Evolutionary conservation across 2,113 vertebrate genomes (phyloP).

Genomic region (Sturnira hondurensis): DNA sequence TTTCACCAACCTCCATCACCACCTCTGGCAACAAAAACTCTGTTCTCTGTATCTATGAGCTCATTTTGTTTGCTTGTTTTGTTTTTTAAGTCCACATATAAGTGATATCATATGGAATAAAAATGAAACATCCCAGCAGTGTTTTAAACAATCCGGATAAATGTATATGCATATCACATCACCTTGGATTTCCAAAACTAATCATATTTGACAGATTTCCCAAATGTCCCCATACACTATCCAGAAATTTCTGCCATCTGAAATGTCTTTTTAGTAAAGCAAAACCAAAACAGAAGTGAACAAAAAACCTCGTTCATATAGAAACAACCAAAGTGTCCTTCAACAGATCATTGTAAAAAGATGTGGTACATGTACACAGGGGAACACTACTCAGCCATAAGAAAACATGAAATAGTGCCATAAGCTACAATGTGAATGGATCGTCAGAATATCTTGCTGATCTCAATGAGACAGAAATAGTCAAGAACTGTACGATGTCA

Average conservation of each 20-base stretch:
- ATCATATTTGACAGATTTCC: not conserved
- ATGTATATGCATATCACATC: not conserved
- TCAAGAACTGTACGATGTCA: not conserved
- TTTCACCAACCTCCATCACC: not conserved
- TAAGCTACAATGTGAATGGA: not conserved
- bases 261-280: not conserved
- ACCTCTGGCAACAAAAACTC: not conserved
- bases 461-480: not conserved
- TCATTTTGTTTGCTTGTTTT: not conserved
- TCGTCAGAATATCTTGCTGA: not conserved
- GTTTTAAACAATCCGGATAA: not conserved
- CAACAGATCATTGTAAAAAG: not conserved
- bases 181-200: not conserved
- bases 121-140: not conserved
- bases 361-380: not conserved
- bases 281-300: not conserved
- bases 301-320: not conserved
- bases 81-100: not conserved
- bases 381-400: not conserved
- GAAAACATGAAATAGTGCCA: not conserved
- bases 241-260: not conserved
- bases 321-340: not conserved
- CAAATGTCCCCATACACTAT: not conserved
- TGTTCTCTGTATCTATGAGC: not conserved
- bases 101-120: not conserved